phyloP scores from a whole-genome alignment of 2,113 vertebrate genomes.

The Myotis yumanensis region DNA sequence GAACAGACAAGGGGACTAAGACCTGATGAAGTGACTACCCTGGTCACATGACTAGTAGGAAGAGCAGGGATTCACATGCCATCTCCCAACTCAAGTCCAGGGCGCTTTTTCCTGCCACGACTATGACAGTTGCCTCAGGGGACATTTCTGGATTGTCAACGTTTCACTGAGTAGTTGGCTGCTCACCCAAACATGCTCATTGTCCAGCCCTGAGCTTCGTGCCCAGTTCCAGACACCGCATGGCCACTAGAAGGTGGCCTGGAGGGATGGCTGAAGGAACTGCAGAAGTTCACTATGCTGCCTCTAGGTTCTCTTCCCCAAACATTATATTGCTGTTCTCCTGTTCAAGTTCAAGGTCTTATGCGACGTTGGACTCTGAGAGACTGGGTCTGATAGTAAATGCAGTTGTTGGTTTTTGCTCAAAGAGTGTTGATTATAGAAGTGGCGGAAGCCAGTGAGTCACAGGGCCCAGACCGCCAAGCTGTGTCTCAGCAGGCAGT shows the following conservation, averaged over 20 bases:
- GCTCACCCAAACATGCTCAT: background rate
- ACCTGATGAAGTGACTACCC: background rate
- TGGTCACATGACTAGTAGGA: background rate
- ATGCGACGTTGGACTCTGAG: background rate
- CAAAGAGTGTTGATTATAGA: background rate
- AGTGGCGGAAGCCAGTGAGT: too few relatives aligned
- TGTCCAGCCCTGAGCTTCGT: background rate
- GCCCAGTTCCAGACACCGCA: background rate
- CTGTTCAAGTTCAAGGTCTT: background rate
- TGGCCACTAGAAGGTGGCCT: background rate
- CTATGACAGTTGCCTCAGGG: background rate
- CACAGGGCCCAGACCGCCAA: background rate
- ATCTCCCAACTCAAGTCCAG: background rate
- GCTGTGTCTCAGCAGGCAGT: background rate
- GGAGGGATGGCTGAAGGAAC: background rate
- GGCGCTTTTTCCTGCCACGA: background rate
- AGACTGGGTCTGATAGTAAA: background rate
- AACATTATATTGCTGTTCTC: fast-evolving
- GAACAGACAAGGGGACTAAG: background rate
- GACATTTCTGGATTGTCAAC: background rate
- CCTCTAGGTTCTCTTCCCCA: background rate
- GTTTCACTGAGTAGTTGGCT: background rate
- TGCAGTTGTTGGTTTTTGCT: fast-evolving
- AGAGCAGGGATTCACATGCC: background rate
- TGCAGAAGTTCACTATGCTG: background rate